phyloP scores from a whole-genome alignment of 2,113 vertebrate genomes.

The Meleagris gallopavo region DNA sequence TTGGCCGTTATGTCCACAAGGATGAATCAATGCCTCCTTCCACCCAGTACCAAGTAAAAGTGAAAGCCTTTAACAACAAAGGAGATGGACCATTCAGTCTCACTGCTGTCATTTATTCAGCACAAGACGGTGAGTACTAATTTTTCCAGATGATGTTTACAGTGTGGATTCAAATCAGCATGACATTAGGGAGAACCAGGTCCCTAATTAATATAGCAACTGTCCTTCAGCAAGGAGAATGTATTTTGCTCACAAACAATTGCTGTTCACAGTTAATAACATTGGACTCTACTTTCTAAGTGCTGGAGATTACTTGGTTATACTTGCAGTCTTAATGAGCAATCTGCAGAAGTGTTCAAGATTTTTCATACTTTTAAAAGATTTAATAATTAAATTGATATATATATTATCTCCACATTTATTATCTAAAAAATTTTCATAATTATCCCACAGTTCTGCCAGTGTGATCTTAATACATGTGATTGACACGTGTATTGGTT shows the following conservation, averaged over 20 bases:
- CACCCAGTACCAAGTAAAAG: constrained; percentile 93
- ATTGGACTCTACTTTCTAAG: not conserved
- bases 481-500: not conserved
- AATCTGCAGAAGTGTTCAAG: not conserved
- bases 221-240: not conserved
- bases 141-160: not conserved
- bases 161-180: not conserved
- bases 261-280: not conserved
- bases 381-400: not conserved
- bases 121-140: constrained; percentile 87
- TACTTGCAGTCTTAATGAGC: not conserved
- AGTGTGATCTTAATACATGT: not conserved
- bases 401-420: not conserved
- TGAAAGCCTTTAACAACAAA: constrained; percentile 92
- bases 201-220: not conserved
- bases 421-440: not conserved
- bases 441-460: not conserved
- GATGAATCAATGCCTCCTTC: constrained; percentile 86
- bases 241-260: not conserved
- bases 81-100: constrained; percentile 95
- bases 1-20: constrained; percentile 90
- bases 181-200: not conserved
- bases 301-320: not conserved
- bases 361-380: not conserved
- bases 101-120: constrained; percentile 87